Base-by-base conservation (phyloP, 2,888 invertebrate species). In the Lordiphosa andalusiaca region DNA sequence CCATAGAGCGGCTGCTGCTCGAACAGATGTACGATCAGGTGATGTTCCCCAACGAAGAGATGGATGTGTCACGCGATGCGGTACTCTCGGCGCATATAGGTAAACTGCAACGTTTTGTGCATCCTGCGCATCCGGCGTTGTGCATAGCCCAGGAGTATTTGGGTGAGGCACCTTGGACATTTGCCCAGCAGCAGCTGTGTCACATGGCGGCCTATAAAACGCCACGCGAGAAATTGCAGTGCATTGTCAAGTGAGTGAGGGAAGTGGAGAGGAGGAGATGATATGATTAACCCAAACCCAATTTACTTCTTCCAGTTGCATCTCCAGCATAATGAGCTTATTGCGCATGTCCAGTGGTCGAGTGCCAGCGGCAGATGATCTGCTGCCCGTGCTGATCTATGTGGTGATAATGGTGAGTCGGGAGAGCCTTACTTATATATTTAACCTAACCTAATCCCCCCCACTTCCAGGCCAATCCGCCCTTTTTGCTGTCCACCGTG, bases 21-120 rank as follows among this genome's bases (percentile, higher is more conserved):
- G 95, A 95, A 49, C 92, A 95, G 25, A 94, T 99, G 53, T 99
- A 99, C 90, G 92, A 94, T 38, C 94, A 96, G 86, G 98, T 98
- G 46, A 92, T 99, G 89, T 98, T 97, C 90, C 99, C 99, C 5
- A 98, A 99, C 88, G 97, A 97, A 3, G 99, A 99, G 88, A 98
- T 96, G 0, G 99, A 99, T 90, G 92, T 96, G 66, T 93, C 95
- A 21, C 90, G 98, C 62, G 99, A 99, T 89, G 96, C 95, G 73
- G 94, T 98, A 62, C 91, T 98, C 49, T 93, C 94, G 78, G 95
- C 97, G 80, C 98, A 98, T 90, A 96, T 98, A 84, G 93, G 93
- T 50, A 95, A 96, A 83, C 91, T 98, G 85, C 92, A 94, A 23
- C 91, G 91, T 57, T 90, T 93, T 3, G 93, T 97, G 38, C 93